These are phyloP conservation scores for Heterodera carotae DNA, from an alignment of 1,140 invertebrate species.

Conservation along the genomic window DNA sequence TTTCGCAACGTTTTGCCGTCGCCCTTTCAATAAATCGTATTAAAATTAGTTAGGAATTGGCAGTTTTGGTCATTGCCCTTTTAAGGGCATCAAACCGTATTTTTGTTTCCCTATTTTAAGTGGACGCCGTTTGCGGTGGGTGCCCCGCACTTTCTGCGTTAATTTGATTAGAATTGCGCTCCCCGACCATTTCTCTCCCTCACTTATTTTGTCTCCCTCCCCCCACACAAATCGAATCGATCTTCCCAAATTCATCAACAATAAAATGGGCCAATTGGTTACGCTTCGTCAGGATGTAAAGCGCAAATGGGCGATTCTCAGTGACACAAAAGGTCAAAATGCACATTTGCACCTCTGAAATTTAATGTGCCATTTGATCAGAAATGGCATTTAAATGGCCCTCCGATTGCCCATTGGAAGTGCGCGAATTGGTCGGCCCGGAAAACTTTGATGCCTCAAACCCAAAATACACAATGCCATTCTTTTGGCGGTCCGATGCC, in stretches of 20 bases:
- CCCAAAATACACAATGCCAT: constrained; percentile 59
- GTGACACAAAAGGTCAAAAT: constrained; percentile 27
- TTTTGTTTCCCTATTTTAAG: neutral
- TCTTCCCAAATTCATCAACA: too few species aligned
- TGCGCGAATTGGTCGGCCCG: constrained; percentile 60
- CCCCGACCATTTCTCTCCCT: too few species aligned
- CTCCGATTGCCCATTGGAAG: constrained; percentile 57
- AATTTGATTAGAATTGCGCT: neutral
- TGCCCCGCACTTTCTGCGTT: neutral
- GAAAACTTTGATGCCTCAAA: constrained; percentile 54
- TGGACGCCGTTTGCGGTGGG: too few species aligned
- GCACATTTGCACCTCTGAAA: neutral
- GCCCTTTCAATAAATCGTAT: too few species aligned
- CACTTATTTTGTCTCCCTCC: neutral
- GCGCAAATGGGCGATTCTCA: constrained; percentile 19
- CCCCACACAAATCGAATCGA: neutral
- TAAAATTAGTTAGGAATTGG: neutral
- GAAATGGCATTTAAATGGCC: constrained; percentile 61
- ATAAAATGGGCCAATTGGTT: constrained; percentile 4
- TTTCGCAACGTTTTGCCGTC: too few species aligned
- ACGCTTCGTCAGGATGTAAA: constrained; percentile 11
- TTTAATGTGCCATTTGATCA: constrained; percentile 34
- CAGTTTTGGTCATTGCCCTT: neutral
- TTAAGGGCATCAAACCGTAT: neutral
- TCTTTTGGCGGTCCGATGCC: constrained; percentile 54